A percentile compares a stretch with the other conserved stretches of the same genome.
phyloP scores from a whole-genome alignment of 2,113 vertebrate species.

The Cyprinodon tularosa region DNA sequence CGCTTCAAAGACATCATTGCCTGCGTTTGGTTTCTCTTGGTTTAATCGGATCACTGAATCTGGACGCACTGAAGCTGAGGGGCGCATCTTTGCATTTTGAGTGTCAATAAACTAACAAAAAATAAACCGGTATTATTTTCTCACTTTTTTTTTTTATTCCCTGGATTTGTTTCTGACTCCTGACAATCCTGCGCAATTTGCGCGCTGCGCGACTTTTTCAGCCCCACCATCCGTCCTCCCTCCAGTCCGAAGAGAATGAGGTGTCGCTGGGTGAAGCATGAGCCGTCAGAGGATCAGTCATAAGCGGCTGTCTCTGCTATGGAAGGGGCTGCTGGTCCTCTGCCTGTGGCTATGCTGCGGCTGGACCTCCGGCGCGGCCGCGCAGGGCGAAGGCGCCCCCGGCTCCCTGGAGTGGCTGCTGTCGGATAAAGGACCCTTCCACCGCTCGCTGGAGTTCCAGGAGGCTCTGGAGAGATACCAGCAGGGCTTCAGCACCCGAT shows the following conservation, averaged over 20 bases:
- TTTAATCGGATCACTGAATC: slow-evolving; percentile 5
- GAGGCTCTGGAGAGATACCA: slow-evolving; percentile 83
- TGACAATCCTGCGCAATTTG: neutral
- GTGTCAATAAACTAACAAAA: neutral
- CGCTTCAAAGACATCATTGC: neutral
- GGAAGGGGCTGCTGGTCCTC: slow-evolving; percentile 89
- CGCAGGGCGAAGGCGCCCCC: slow-evolving; percentile 75
- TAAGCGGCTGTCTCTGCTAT: slow-evolving; percentile 93
- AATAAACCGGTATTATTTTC: neutral
- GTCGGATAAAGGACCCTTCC: slow-evolving; percentile 85
- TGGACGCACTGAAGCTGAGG: neutral
- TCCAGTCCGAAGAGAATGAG: slow-evolving; percentile 86
- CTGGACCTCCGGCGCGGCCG: slow-evolving; percentile 82
- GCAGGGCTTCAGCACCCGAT: slow-evolving; percentile 82
- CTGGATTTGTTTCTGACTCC: neutral
- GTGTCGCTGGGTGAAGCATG: slow-evolving; percentile 94
- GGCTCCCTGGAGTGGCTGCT: slow-evolving; percentile 81
- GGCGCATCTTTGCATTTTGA: slow-evolving; percentile 33
- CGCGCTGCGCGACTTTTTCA: slow-evolving; percentile 19
- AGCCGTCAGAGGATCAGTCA: slow-evolving; percentile 90
- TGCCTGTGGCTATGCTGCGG: slow-evolving; percentile 86
- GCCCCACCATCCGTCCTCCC: slow-evolving; percentile 29
- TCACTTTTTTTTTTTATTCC: neutral
- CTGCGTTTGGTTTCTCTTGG: neutral
- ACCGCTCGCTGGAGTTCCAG: slow-evolving; percentile 82